Evolutionary conservation across 1,140 invertebrate genomes (phyloP).

Genomic region (Agrilus planipennis): DNA sequence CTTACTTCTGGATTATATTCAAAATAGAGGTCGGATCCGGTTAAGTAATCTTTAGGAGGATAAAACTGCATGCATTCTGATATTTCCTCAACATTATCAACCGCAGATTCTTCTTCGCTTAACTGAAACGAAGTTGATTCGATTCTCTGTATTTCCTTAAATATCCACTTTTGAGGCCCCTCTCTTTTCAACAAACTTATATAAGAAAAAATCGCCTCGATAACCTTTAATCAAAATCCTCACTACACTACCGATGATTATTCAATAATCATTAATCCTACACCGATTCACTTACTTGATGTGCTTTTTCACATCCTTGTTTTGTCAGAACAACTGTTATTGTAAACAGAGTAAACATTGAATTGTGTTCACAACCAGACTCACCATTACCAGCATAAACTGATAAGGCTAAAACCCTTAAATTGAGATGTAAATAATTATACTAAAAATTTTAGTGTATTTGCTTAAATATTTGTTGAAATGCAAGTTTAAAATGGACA

Average conservation of each 20-base stretch:
- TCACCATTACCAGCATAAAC: slow-evolving; percentile 62
- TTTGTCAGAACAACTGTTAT: slow-evolving; percentile 67
- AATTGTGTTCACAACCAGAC: slow-evolving; percentile 62
- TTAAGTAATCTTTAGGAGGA: slow-evolving; percentile 64
- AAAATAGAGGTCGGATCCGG: slow-evolving; percentile 58
- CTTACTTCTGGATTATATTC: slow-evolving; percentile 63
- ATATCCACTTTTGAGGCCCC: slow-evolving; percentile 55
- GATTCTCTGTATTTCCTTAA: slow-evolving; percentile 62
- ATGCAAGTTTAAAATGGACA: slow-evolving; percentile 1
- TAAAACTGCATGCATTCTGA: slow-evolving; percentile 71
- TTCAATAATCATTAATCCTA: too few species aligned
- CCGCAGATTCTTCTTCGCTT: slow-evolving; percentile 50
- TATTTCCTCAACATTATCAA: slow-evolving; percentile 68
- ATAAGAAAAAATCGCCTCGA: slow-evolving; percentile 59
- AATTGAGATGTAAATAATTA: slow-evolving; percentile 1
- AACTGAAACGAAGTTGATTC: slow-evolving; percentile 61
- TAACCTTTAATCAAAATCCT: slow-evolving; percentile 39
- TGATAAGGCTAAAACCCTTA: slow-evolving; percentile 70
- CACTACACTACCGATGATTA: too few species aligned
- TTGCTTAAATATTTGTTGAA: too few species aligned
- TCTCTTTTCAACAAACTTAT: slow-evolving; percentile 52
- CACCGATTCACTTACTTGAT: too few species aligned
- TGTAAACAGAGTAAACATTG: slow-evolving; percentile 60
- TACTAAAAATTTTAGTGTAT: neutral
- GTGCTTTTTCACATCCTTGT: slow-evolving; percentile 44